Base-by-base conservation (phyloP, 1,140 invertebrate genomes). In the Pogonus chalceus region DNA sequence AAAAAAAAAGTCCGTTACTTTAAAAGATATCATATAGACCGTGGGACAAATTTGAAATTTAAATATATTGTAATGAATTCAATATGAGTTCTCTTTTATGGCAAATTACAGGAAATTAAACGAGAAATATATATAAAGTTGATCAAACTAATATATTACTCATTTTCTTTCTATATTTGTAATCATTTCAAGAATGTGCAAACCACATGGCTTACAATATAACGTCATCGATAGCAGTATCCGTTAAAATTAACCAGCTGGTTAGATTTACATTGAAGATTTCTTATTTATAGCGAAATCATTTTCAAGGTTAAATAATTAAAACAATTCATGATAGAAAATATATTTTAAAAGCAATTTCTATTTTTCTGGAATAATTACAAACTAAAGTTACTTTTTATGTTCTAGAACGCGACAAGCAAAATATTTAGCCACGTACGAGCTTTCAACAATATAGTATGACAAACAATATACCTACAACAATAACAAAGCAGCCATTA, bases 191-290 rank as follows among this genome's bases (percentile, higher is more conserved):
- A 43, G 37, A 43, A 43, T 43, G 18, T 43, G 37, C 37, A 4
- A 43, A 43, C 37, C 37, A 43, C 37, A 43, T 43, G 37, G 37
- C 37, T 16, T 10, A 7, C 4, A 43, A 12, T 18, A 9, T 43
- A 10, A 43, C 37, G 37, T 43, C 37, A 43, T 43, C 37, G 37
- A 43, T 43, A 43, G 18, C 37, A n/a, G 18, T 43, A 43, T 43
- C 37, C 37, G 18, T 18, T 43, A 43, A 43, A 43, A 43, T 4
- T 31, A 31, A 31, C 26, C 26, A 31, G 4, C 14, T 31, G 14
- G 4, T 31, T 31, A 14, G 4, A 31, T 31, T 31, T 7, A 31
- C 26, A n/a, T n/a, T n/a, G n/a, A n/a, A n/a, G n/a, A n/a, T n/a
- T n/a, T n/a, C n/a, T n/a, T n/a, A n/a, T n/a, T n/a, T n/a, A n/a